phyloP scores from a whole-genome alignment of 2,888 invertebrate genomes.

The Tetramorium bicarinatum region DNA sequence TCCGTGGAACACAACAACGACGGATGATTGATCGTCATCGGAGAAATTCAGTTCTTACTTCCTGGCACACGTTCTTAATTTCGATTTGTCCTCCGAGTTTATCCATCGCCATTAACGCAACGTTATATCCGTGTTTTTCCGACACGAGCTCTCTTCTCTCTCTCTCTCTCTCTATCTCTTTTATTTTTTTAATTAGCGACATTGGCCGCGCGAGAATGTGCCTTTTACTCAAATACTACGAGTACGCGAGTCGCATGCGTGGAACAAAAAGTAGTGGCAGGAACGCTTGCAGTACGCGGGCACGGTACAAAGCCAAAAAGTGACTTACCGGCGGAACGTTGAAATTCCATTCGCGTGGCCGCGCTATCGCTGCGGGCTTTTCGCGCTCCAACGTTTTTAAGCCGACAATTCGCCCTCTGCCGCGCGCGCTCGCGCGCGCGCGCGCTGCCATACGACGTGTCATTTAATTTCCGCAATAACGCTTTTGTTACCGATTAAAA shows the following conservation, averaged over 20 bases:
- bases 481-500: constrained; percentile 82
- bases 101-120: not conserved
- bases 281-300: constrained; percentile 41
- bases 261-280: constrained; percentile 40
- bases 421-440: constrained; percentile 53
- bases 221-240: constrained; percentile 43
- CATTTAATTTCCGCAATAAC: constrained; percentile 85
- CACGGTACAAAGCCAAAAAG: constrained; percentile 55
- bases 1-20: not conserved
- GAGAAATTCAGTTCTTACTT: constrained; percentile 10
- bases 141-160: not conserved
- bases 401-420: constrained; percentile 73
- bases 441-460: constrained; percentile 73
- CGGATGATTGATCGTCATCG: constrained; percentile 14
- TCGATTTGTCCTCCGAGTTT: not conserved
- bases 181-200: constrained; percentile 48
- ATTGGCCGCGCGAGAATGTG: constrained; percentile 35
- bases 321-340: constrained; percentile 54
- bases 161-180: not conserved
- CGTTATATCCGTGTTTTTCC: not conserved
- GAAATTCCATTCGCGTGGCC: constrained; percentile 61
- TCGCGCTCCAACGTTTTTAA: constrained; percentile 65
- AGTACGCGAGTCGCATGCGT: constrained; percentile 46
- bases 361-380: constrained; percentile 55
- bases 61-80: not conserved